phyloP scores from a whole-genome alignment of 1,140 invertebrate genomes.

The Leucophenga varia region DNA sequence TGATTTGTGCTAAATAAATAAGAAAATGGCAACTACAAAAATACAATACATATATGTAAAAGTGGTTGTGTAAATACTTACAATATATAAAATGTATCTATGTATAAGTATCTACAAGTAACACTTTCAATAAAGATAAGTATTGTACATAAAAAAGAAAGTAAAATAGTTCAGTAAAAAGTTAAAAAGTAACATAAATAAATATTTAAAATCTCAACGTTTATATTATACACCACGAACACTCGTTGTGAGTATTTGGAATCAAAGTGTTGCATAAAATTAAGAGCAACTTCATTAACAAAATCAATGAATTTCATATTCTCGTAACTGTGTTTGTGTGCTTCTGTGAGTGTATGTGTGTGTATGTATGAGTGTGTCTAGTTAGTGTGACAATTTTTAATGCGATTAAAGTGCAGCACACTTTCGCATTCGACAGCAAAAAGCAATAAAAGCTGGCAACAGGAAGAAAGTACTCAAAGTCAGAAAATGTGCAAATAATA shows the following conservation, averaged over 20 bases:
- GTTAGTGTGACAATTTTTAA: slow-evolving; percentile 45
- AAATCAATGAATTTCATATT: too few species aligned
- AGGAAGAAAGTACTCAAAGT: too few species aligned
- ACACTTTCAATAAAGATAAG: slow-evolving; percentile 33
- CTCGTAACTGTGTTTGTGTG: neutral
- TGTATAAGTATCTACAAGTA: too few species aligned
- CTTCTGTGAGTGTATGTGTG: slow-evolving; percentile 4
- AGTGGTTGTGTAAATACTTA: neutral
- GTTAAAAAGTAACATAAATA: slow-evolving; percentile 24
- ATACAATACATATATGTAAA: slow-evolving; percentile 14
- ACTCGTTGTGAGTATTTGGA: neutral
- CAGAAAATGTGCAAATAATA: too few species aligned
- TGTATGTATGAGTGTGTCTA: slow-evolving; percentile 14
- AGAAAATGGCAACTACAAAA: slow-evolving; percentile 9
- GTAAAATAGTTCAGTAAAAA: slow-evolving; percentile 15
- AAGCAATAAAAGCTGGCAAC: too few species aligned
- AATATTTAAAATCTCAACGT: slow-evolving; percentile 22
- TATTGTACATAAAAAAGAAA: slow-evolving; percentile 18
- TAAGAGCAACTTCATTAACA: too few species aligned
- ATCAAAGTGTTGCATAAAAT: neutral
- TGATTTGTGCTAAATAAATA: neutral
- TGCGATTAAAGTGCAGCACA: slow-evolving; percentile 52
- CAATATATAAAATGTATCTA: slow-evolving; percentile 4
- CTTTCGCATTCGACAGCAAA: slow-evolving; percentile 17
- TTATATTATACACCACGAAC: neutral